Evolutionary conservation across 2,797 vertebrate genomes (phyloP).

Genomic region (Enteromius fasciolatus): DNA sequence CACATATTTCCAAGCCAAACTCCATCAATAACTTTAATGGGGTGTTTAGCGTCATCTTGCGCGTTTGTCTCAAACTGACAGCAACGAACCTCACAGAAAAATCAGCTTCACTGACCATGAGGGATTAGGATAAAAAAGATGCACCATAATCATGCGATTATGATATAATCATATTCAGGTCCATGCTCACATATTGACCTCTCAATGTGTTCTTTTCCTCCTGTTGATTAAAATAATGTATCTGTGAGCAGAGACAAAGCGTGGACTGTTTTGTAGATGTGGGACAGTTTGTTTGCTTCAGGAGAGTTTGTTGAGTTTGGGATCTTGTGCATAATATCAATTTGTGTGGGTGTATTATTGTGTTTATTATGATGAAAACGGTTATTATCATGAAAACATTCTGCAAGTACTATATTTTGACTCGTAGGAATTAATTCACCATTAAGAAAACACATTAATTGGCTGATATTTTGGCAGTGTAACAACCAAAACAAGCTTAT

Average conservation of each 20-base stretch:
- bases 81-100: not conserved
- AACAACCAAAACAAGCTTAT: slow-evolving; percentile 1
- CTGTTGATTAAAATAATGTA: slow-evolving; percentile 1
- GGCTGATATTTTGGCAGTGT: not conserved
- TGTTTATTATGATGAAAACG: not conserved
- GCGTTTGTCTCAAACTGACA: slow-evolving; percentile 1
- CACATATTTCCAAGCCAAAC: not conserved
- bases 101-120: slow-evolving; percentile 25
- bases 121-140: slow-evolving; percentile 26
- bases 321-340: not conserved
- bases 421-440: not conserved
- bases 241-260: too few relatives aligned
- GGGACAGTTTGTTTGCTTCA: not conserved
- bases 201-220: slow-evolving; percentile 7
- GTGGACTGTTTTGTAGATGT: not conserved
- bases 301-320: slow-evolving; percentile 5
- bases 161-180: slow-evolving; percentile 36
- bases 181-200: slow-evolving; percentile 9
- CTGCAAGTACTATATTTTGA: not conserved
- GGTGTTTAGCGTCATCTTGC: not conserved
- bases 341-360: not conserved
- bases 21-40: slow-evolving; percentile 30
- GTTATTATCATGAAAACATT: not conserved
- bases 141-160: slow-evolving; percentile 33
- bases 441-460: slow-evolving; percentile 4